Percentiles rank a stretch among this genome's conserved stretches.
Evolutionary conservation across 2,888 invertebrate genomes (phyloP).

Genomic region (Acutogordius australiensis): DNA sequence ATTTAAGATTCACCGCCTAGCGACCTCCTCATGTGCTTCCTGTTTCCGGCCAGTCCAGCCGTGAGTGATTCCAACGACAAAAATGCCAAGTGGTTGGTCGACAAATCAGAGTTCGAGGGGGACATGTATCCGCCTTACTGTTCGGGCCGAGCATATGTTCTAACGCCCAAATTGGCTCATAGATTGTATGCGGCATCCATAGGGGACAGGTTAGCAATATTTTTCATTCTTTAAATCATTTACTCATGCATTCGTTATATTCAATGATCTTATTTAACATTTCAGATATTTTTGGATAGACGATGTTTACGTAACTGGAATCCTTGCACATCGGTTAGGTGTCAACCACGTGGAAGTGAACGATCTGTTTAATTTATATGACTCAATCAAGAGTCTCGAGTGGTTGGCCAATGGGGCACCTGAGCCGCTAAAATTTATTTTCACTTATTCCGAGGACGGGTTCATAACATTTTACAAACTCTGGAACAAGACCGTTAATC

Average conservation of each 20-base stretch:
- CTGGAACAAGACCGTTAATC: slow-evolving; percentile 2
- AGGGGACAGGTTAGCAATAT: too few relatives aligned
- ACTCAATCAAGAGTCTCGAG: not conserved
- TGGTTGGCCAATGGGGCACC: slow-evolving; percentile 4
- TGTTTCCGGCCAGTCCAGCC: slow-evolving; percentile 6
- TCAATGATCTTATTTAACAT: too few relatives aligned
- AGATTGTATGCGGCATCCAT: slow-evolving; percentile 34
- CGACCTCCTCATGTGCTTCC: slow-evolving; percentile 1
- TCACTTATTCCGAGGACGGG: slow-evolving; percentile 5
- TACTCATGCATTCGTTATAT: too few relatives aligned
- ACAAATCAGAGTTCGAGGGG: slow-evolving; percentile 22
- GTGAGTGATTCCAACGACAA: not conserved
- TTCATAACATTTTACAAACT: not conserved
- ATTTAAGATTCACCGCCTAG: not conserved
- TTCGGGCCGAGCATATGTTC: slow-evolving; percentile 27
- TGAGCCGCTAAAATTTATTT: not conserved
- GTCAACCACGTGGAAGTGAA: slow-evolving; percentile 4
- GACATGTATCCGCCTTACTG: slow-evolving; percentile 25
- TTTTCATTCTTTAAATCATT: too few relatives aligned
- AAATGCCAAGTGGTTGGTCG: slow-evolving; percentile 24
- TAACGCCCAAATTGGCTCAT: slow-evolving; percentile 35
- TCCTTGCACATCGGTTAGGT: slow-evolving; percentile 26
- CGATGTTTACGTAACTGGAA: slow-evolving; percentile 53
- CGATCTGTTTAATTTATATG: slow-evolving; percentile 10
- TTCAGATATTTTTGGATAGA: slow-evolving; percentile 74